Evolutionary conservation across 2,888 invertebrate species (phyloP), one percentile per base, ranked within the genome.

Genomic region (Timandra comae): DNA sequence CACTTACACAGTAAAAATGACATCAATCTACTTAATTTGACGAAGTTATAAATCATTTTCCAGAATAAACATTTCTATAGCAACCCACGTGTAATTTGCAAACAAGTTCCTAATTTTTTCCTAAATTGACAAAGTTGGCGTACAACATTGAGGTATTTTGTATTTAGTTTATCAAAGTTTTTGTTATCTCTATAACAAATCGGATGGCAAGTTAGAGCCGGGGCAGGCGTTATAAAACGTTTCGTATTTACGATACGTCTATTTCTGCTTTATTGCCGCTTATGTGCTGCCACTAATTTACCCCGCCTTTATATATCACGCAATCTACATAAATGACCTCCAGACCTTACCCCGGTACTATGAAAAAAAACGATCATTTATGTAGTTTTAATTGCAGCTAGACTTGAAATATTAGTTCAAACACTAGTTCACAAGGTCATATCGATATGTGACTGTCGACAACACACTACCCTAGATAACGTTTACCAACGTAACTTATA

Each of bases 211-310:
- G 58, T 62, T 52, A 38, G 48, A 53, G 46, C 51, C 52, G 42
- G 55, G 53, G 43, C 54, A 46, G 54, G 59, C 49, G 62, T 62
- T 64, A 57, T 70, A 66, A 69, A 70, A 58, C 63, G 63, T 56
- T 70, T 63, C 55, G 56, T 64, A 61, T 68, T 70, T 69, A 69
- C 63, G 60, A 66, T 66, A 66, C 65, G 56, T 63, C 64, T 63
- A 68, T 68, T 67, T 63, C 59, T 40, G 48, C 56, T 66, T 67
- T 67, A 70, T 65, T 58, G 46, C 67, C 56, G 54, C 58, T 63
- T 61, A 57, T 63, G 50, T 60, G 52, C 49, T 53, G 45, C 49
- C 49, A 54, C 62, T 63, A 60, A 65, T 65, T 63, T 56, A 54
- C 49, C 51, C 47, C 48, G 46, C 54, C 48, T 46, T 44, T 56